Evolutionary conservation across 1,140 invertebrate species (phyloP), one percentile per base, ranked within the genome.

Genomic region (Drusus annulatus): DNA sequence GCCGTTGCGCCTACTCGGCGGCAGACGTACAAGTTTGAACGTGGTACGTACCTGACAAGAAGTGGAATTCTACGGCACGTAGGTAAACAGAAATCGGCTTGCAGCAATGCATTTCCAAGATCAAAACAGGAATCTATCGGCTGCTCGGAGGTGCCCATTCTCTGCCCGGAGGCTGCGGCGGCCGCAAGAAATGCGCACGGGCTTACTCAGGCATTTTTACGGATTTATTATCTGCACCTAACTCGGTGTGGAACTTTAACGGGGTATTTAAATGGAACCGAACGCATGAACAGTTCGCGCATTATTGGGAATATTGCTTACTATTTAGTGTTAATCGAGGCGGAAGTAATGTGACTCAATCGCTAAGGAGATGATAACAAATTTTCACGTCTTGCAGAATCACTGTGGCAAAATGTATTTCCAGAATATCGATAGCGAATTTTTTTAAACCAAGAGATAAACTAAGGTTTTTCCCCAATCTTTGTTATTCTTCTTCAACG

Each of bases 31-130:
- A 56, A 17, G 23, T 28, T 5, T 23, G 23, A 23, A 16, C 23
- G 60, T 23, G 15, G 62, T 65, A 50, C n/a, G 21, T 74, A 16
- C 21, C 52, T 15, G 50, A 15, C 52, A 54, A 74, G 52, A 74
- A 54, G 69, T 52, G 50, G 69, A 74, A 74, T 74, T 74, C 56
- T 17, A 74, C 69, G 52, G 10, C 69, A 54, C 51, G 21, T 54
- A 74, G 51, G 69, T 74, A 74, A 74, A 74, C 69, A 74, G 69
- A 74, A 74, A 56, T 74, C 51, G 69, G 51, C 54, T 74, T 74
- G 19, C 69, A 74, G 69, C 25, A 74, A 74, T 74, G 69, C 52
- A 74, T 74, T 74, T 74, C 31, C 23, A 23, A 54, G 51, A 74
- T 74, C 69, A 74, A 74, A 74, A 74, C 69, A 25, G 69, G 50